Base-by-base conservation (phyloP, 2,888 invertebrate species). In the Brachypalpus laphriformis region DNA sequence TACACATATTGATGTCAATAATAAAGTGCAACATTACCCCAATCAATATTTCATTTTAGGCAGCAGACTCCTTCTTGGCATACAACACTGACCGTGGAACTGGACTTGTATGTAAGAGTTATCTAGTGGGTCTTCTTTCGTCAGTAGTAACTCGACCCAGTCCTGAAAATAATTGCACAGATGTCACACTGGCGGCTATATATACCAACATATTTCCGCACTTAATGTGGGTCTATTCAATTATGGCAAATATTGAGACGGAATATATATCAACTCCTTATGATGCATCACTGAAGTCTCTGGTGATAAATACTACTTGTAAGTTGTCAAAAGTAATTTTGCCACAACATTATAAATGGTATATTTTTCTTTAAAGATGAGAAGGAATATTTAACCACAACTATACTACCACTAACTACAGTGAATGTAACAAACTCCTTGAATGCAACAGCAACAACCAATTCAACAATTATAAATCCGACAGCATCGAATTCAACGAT, bases 1-100 rank as follows among this genome's bases (percentile, higher is more conserved):
- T 87, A 45, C n/a, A 1, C 9, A 11, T 28, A n/a, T n/a, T n/a
- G n/a, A n/a, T n/a, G n/a, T n/a, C n/a, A n/a, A n/a, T n/a, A n/a
- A n/a, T 4, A 11, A 11, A 7, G 4, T 7, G 8, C 2, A 8
- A 9, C 5, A 14, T 40, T n/a, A 37, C 3, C 20, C 18, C 0
- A 20, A 31, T 7, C 11, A 18, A 31, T 0, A 47, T 49, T 57
- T 5, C 11, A 20, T 59, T 28, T 49, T 47, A 88, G 88, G 63
- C 54, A 28, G 28, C 83, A 34, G 72, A 82, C 14, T 54, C 63
- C 8, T 68, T 83, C 7, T 59, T 85, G 18, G 45, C 74, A 2
- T 82, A 83, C 4, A 89, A 87, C 56, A 77, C 45, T 8, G 88
- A 89, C 51, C 87, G 87, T 11, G 89, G 89, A 68, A 87, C 88